Percentiles rank a stretch among this genome's conserved stretches.
Evolutionary conservation across 2,797 vertebrate species (phyloP).

Genomic region (Galaxias olidus): DNA sequence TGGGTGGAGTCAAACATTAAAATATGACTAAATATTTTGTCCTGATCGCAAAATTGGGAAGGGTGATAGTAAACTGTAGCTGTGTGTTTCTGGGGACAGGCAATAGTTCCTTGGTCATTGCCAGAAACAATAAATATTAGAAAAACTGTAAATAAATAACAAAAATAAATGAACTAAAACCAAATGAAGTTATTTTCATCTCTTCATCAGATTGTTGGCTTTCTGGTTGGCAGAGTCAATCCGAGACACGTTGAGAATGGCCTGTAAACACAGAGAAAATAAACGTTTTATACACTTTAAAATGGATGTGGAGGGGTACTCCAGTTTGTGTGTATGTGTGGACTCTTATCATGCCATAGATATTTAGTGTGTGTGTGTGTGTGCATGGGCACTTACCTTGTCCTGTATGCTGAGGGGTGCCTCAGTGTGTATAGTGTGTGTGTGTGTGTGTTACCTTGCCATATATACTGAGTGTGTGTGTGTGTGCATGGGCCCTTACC

Average conservation of each 20-base stretch:
- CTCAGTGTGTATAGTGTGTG: background rate
- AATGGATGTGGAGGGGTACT: too few relatives aligned
- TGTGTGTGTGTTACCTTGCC: conserved; percentile 66
- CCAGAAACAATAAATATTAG: background rate
- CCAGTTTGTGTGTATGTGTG: background rate
- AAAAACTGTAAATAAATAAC: background rate
- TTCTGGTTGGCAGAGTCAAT: conserved; percentile 81
- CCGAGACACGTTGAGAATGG: conserved; percentile 74
- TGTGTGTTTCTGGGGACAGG: conserved; percentile 11
- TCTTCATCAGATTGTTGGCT: conserved; percentile 77
- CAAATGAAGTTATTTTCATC: conserved; percentile 50
- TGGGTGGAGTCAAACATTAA: too few relatives aligned
- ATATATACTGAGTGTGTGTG: background rate
- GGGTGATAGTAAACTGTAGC: too few relatives aligned
- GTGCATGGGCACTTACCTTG: background rate
- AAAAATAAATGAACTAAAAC: too few relatives aligned
- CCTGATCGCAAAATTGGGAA: too few relatives aligned
- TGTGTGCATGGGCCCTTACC: conserved; percentile 52
- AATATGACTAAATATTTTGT: too few relatives aligned
- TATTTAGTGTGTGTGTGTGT: background rate
- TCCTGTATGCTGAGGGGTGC: too few relatives aligned
- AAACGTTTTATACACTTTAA: too few relatives aligned
- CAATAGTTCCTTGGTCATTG: background rate
- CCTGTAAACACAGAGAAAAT: too few relatives aligned
- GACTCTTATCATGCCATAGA: too few relatives aligned